These are phyloP conservation scores for Charaxes varanes DNA, from an alignment of 1,140 invertebrate species.

Conservation along the genomic window DNA sequence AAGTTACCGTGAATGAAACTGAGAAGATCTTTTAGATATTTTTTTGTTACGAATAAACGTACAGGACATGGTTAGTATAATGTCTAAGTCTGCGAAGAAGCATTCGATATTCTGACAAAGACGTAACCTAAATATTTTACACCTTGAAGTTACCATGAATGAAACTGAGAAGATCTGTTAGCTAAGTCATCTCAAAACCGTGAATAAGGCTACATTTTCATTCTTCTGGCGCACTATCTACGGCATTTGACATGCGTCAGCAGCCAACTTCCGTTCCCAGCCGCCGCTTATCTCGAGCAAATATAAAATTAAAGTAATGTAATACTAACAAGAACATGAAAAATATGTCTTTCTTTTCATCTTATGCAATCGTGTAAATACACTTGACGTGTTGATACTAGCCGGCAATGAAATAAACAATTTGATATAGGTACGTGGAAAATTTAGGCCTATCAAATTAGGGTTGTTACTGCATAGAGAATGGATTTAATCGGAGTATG, in stretches of 20 bases:
- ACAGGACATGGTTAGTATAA: too few relatives aligned
- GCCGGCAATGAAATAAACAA: constrained; percentile 5
- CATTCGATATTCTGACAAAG: too few relatives aligned
- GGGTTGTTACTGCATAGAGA: too few relatives aligned
- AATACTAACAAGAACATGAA: constrained; percentile 33
- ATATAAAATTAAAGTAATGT: constrained; percentile 61
- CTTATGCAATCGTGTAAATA: constrained; percentile 32
- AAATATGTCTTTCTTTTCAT: constrained; percentile 41
- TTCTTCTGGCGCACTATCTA: constrained; percentile 36
- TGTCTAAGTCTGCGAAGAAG: too few relatives aligned
- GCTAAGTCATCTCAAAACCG: too few relatives aligned
- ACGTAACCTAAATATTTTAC: too few relatives aligned
- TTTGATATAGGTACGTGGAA: constrained; percentile 3
- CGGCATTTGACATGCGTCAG: constrained; percentile 42
- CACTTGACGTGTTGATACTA: constrained; percentile 14
- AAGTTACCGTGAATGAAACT: too few relatives aligned
- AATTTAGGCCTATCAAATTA: constrained; percentile 6
- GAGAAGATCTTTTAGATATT: too few relatives aligned
- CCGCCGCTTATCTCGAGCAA: constrained; percentile 53
- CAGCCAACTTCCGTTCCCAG: constrained; percentile 60
- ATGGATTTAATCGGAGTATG: too few relatives aligned
- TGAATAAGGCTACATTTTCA: constrained; percentile 14
- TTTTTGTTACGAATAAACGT: too few relatives aligned
- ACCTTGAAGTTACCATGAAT: too few relatives aligned
- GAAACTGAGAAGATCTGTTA: too few relatives aligned